Percentiles rank a stretch among this genome's conserved stretches.
Evolutionary conservation across 2,888 invertebrate genomes (phyloP).

Genomic region (Eupithecia dodoneata): DNA sequence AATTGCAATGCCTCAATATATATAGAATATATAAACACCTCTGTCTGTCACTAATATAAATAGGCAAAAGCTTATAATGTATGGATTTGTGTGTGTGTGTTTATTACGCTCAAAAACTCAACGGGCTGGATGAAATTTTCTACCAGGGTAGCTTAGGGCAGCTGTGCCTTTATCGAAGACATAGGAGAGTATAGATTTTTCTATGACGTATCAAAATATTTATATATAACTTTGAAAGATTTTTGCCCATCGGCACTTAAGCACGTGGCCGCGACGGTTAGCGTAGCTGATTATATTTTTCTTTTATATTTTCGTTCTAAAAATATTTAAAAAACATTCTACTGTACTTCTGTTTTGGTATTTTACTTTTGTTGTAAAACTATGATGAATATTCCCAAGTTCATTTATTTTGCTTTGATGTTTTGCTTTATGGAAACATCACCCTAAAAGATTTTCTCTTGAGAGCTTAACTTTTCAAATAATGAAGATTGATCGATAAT

Average conservation of each 20-base stretch:
- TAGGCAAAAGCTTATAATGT: too few relatives aligned
- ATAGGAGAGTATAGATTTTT: too few relatives aligned
- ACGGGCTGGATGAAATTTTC: too few relatives aligned
- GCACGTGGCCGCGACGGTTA: background rate
- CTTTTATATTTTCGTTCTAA: background rate
- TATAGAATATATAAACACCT: too few relatives aligned
- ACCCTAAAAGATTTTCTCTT: background rate
- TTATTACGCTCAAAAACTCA: too few relatives aligned
- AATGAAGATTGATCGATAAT: conserved; percentile 37
- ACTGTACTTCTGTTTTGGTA: background rate
- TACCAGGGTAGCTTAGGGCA: too few relatives aligned
- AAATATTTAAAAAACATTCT: background rate
- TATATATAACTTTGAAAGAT: too few relatives aligned
- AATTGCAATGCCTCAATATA: too few relatives aligned
- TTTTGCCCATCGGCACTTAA: background rate
- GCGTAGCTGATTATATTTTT: background rate
- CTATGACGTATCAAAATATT: too few relatives aligned
- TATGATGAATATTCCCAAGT: background rate
- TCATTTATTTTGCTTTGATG: background rate
- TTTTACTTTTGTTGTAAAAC: background rate
- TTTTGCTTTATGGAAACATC: background rate
- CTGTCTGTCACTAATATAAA: too few relatives aligned
- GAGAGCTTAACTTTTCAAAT: conserved; percentile 35
- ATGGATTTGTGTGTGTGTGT: too few relatives aligned
- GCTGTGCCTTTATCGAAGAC: too few relatives aligned